Percentiles rank a stretch among this genome's conserved stretches.
phyloP scores from a whole-genome alignment of 2,113 vertebrate species.

The Rhea americana region DNA sequence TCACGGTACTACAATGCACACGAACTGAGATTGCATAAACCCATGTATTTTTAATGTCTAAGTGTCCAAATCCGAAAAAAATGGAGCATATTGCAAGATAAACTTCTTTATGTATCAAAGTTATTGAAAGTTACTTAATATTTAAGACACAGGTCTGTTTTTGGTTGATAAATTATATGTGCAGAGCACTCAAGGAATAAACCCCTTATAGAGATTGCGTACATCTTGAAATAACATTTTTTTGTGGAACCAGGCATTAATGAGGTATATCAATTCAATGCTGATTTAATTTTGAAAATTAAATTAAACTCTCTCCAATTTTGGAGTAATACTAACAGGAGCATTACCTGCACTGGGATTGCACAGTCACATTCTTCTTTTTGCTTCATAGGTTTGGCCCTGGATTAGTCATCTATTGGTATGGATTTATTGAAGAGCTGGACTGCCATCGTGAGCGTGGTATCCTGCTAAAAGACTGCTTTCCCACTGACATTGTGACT shows the following conservation, averaged over 20 bases:
- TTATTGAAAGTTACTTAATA: not conserved
- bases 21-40: not conserved
- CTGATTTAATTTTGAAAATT: not conserved
- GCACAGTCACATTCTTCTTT: not conserved
- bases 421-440: slow-evolving; percentile 93
- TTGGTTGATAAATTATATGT: not conserved
- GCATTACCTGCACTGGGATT: not conserved
- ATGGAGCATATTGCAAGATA: not conserved
- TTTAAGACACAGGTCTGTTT: not conserved
- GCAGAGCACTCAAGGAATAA: not conserved
- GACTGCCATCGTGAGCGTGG: slow-evolving; percentile 95
- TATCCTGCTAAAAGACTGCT: slow-evolving; percentile 94
- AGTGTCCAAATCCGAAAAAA: not conserved
- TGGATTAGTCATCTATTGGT: slow-evolving; percentile 98
- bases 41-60: not conserved
- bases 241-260: not conserved
- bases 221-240: not conserved
- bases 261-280: not conserved
- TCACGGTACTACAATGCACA: not conserved
- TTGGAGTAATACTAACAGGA: not conserved
- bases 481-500: slow-evolving; percentile 93
- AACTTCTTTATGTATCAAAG: not conserved
- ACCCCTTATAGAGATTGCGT: not conserved
- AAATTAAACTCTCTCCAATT: not conserved
- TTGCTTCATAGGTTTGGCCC: slow-evolving; percentile 89